Percentiles rank a stretch among this genome's conserved stretches.
These are phyloP conservation scores for Nebria salina DNA, from an alignment of 2,888 invertebrate species.

Conservation along the genomic window DNA sequence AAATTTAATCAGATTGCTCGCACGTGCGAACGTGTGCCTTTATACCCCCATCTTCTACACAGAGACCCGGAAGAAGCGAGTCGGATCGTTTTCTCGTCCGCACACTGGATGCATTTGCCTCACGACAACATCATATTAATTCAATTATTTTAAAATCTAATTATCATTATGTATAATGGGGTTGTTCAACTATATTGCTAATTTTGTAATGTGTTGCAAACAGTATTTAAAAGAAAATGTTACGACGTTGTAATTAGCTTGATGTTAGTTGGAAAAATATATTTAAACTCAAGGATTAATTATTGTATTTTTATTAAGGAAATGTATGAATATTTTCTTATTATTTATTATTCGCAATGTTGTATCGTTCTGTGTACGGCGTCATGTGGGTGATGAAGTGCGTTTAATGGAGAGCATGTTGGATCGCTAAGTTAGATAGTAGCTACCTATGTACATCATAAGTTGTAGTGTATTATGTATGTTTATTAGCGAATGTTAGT, in stretches of 20 bases:
- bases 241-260: not conserved
- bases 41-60: conserved; percentile 13
- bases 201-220: not conserved
- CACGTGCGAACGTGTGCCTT: conserved; percentile 29
- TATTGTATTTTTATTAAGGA: not conserved
- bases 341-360: not conserved
- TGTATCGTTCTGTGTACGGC: not conserved
- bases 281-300: not conserved
- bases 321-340: no score
- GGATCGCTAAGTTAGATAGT: not conserved
- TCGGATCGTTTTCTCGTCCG: not conserved
- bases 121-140: conserved; percentile 19
- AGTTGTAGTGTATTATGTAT: not conserved
- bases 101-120: conserved; percentile 12
- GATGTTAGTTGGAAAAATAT: not conserved
- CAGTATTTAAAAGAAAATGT: not conserved
- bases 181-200: conserved; percentile 1
- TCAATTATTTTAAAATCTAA: not conserved
- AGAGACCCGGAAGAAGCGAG: not conserved
- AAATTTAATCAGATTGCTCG: conserved; percentile 42
- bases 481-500: conserved; percentile 5
- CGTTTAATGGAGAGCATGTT: not conserved
- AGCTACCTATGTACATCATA: not conserved
- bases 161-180: conserved; percentile 1
- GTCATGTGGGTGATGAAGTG: not conserved